Evolutionary conservation across 2,888 invertebrate species (phyloP).

Genomic region (Leucania comma): DNA sequence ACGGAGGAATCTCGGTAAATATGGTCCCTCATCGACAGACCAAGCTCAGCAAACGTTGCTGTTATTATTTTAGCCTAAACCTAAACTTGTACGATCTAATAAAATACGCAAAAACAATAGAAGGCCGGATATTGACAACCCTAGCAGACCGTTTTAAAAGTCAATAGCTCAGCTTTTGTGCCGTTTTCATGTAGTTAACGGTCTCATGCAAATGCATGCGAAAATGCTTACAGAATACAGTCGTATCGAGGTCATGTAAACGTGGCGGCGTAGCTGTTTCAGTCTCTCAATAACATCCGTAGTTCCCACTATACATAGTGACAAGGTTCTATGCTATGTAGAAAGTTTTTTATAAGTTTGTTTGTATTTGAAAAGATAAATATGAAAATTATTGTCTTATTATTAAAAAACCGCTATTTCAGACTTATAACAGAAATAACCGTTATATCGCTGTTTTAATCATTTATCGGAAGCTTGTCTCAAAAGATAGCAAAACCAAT

Average conservation of each 20-base stretch:
- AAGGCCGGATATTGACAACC: constrained; percentile 42
- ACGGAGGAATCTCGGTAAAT: too few species aligned
- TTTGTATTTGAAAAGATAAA: constrained; percentile 17
- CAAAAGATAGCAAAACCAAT: constrained; percentile 6
- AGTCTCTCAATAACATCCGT: constrained; percentile 50
- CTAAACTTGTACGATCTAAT: constrained; percentile 1
- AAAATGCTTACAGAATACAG: constrained; percentile 59
- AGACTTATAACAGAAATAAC: neutral
- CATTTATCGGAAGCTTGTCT: constrained; percentile 4
- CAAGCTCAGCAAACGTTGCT: too few species aligned
- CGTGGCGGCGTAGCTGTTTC: constrained; percentile 49
- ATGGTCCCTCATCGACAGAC: too few species aligned
- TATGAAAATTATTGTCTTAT: neutral
- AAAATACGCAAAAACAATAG: constrained; percentile 12
- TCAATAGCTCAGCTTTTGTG: constrained; percentile 66
- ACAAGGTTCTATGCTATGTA: constrained; percentile 18
- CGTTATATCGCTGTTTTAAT: constrained; percentile 16
- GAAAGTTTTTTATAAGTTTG: constrained; percentile 12
- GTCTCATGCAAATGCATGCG: constrained; percentile 67
- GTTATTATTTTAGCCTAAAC: too few species aligned
- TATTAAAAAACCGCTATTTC: neutral
- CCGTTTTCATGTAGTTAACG: constrained; percentile 70
- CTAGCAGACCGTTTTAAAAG: constrained; percentile 65
- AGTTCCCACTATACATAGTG: constrained; percentile 11
- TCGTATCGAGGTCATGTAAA: constrained; percentile 65